A percentile compares a stretch with the other conserved stretches of the same genome.
Conservation (phyloP, 2,797 vertebrate species). For the Liasis olivaceus region DNA sequence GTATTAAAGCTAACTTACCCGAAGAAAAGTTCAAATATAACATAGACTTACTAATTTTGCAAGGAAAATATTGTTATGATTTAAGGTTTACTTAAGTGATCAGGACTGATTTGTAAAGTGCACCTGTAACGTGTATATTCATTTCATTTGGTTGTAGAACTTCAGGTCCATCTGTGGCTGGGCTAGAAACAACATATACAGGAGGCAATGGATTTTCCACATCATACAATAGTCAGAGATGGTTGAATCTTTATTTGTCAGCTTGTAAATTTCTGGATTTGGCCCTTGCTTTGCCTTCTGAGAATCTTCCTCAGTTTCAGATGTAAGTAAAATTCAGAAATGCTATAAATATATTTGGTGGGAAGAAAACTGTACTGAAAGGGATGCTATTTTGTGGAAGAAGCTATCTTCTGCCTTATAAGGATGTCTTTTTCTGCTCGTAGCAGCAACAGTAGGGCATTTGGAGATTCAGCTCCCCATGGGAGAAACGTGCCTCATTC, state of each 20-base stretch:
- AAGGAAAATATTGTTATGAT: background rate
- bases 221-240: conserved; percentile 98
- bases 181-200: conserved; percentile 95
- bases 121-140: background rate
- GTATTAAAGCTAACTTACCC: background rate
- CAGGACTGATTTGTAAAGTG: background rate
- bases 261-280: conserved; percentile 98
- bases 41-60: background rate
- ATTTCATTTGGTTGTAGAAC: conserved; percentile 77
- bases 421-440: background rate
- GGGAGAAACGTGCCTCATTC: background rate
- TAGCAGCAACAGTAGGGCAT: too few relatives aligned
- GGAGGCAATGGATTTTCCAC: conserved; percentile 98
- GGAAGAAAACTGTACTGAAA: background rate
- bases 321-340: conserved; percentile 83
- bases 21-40: background rate
- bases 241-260: conserved; percentile 97
- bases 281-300: conserved; percentile 93
- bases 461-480: background rate
- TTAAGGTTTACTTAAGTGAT: background rate
- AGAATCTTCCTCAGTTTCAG: conserved; percentile 98
- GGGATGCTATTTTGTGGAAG: background rate
- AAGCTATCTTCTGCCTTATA: background rate
- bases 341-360: background rate
- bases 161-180: conserved; percentile 93